Percentiles rank a stretch among this genome's conserved stretches.
Conservation (phyloP, 2,888 invertebrate species). For the Macropis europaea region DNA sequence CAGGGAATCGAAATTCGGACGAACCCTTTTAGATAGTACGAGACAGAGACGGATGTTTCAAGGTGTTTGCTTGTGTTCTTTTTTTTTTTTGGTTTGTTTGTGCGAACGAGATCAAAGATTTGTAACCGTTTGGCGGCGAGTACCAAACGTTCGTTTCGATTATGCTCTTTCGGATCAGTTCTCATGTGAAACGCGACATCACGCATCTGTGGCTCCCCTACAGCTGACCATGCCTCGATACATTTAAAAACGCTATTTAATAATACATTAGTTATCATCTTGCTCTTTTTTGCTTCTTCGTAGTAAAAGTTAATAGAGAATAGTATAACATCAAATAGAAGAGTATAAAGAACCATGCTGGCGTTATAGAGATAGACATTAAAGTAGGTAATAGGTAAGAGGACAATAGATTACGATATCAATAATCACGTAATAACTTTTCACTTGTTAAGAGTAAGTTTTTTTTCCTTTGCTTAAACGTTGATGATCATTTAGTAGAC, state of each 20-base stretch:
- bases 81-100: no score
- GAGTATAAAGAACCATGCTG: conserved; percentile 78
- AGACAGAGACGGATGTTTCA: background rate
- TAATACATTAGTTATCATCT: conserved; percentile 56
- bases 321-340: conserved; percentile 78
- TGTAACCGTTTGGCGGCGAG: background rate
- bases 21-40: background rate
- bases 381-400: conserved; percentile 77
- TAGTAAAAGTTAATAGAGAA: conserved; percentile 77
- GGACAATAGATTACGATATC: conserved; percentile 77
- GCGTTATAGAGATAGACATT: conserved; percentile 77
- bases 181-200: conserved; percentile 54
- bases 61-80: no score
- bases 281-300: conserved; percentile 36
- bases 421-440: conserved; percentile 76
- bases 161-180: conserved; percentile 19
- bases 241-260: conserved; percentile 73
- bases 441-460: conserved; percentile 74
- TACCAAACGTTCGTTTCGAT: background rate
- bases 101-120: conserved; percentile 25
- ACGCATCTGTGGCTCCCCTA: conserved; percentile 58
- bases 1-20: background rate
- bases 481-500: conserved; percentile 74
- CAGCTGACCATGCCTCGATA: conserved; percentile 72
- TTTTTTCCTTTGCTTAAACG: conserved; percentile 69